Base-by-base conservation (phyloP, 1,140 invertebrate species). In the Ceratina australensis region DNA sequence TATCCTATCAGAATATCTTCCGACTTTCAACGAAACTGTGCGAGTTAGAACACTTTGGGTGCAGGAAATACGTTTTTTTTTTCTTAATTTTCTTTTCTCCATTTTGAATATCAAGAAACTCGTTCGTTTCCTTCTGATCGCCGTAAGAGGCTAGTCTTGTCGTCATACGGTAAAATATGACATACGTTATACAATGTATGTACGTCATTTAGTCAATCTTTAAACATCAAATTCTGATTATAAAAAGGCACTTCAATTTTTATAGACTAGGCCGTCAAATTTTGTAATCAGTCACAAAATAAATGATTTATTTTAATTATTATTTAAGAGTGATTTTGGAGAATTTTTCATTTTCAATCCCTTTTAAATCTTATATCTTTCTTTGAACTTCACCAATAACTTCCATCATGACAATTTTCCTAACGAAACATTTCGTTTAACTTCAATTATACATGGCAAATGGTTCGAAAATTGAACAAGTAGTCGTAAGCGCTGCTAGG, bases 1-100 rank as follows among this genome's bases (percentile, higher is more conserved):
- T 26, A 33, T 15, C 47, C 12, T 22, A 33, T 13, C 24, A 63
- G 49, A 71, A 77, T 61, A 63, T 61, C 50, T 33, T 56, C 2
- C 18, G 20, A 42, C 16, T 47, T 50, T 49, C 28, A 20, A 24
- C 42, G 33, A 15, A n/a, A 72, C 22, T 72, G 28, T 57, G 60
- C 68, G 54, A 71, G 54, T 33, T 72, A 72, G 69, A 69, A 72
- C 33, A 47, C 56, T 49, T 49, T 60, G 33, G 33, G 56, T 26
- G 33, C 47, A 60, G 18, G 33, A 22, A 60, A 60, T 59, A 68
- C 13, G n/a, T 56, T 8, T 7, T 26, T 18, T 18, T 16, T 57
- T 66, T 5, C 20, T 33, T 33, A 33, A 69, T 22, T 54, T 54
- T 20, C 18, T 42, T 69, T 57, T 68, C 24, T 5, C 20, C 13